Percentiles rank a stretch among this genome's conserved stretches.
Evolutionary conservation across 2,888 invertebrate genomes (phyloP).

Genomic region (Polymixis lichenea): DNA sequence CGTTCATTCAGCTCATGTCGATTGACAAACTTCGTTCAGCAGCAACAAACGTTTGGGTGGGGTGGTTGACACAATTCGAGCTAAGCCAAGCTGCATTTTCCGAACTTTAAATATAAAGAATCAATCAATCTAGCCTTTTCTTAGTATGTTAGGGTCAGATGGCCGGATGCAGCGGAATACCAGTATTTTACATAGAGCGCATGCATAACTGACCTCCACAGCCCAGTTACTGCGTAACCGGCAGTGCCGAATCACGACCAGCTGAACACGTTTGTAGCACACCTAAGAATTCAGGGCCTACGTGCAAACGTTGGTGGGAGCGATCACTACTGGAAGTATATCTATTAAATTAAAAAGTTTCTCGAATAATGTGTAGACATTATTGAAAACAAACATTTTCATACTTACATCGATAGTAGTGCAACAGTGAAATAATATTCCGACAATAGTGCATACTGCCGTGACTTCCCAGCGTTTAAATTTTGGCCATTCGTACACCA

Average conservation of each 20-base stretch:
- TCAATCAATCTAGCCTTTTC: not conserved
- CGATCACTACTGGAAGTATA: not conserved
- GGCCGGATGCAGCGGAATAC: not conserved
- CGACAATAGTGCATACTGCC: not conserved
- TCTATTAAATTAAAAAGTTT: too few relatives aligned
- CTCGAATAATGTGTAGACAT: too few relatives aligned
- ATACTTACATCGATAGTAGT: constrained; percentile 44
- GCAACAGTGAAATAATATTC: constrained; percentile 17
- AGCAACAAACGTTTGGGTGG: not conserved
- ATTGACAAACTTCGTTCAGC: not conserved
- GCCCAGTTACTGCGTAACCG: not conserved
- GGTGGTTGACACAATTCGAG: too few relatives aligned
- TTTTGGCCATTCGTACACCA: constrained; percentile 64
- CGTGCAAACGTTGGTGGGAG: not conserved
- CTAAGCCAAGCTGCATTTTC: too few relatives aligned
- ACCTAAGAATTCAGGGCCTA: not conserved
- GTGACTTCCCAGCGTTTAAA: constrained; percentile 61
- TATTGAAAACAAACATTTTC: constrained; percentile 26
- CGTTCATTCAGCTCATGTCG: not conserved
- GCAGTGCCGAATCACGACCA: not conserved
- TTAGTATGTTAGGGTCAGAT: too few relatives aligned
- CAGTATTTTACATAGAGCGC: not conserved
- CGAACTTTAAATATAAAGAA: too few relatives aligned
- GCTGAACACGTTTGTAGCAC: too few relatives aligned
- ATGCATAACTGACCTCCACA: not conserved